Percentiles rank a stretch among this genome's conserved stretches.
Conservation (phyloP, 2,797 vertebrate genomes). For the Muscicapa comitata region DNA sequence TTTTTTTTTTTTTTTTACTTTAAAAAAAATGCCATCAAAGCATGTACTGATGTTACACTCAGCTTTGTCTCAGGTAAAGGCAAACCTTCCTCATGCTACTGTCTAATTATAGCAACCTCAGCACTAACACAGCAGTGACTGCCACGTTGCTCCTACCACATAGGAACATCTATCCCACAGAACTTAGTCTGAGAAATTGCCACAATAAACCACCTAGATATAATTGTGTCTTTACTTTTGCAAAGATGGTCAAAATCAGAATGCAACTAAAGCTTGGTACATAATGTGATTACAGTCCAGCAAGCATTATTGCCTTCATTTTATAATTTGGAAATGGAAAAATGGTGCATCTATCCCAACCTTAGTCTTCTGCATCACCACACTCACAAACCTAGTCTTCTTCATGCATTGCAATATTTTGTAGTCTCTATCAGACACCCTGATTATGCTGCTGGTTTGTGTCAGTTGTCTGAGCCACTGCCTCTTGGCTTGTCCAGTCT, state of each 20-base stretch:
- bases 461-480: neutral
- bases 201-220: neutral
- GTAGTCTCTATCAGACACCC: neutral
- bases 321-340: neutral
- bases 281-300: neutral
- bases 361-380: neutral
- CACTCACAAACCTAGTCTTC: neutral
- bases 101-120: neutral
- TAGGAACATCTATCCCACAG: neutral
- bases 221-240: neutral
- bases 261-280: neutral
- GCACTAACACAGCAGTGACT: neutral
- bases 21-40: neutral
- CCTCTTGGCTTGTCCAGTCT: neutral
- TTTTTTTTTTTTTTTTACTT: too few relatives aligned
- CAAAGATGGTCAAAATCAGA: neutral
- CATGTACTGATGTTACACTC: neutral
- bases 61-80: neutral
- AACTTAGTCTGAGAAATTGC: neutral
- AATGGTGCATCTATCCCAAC: neutral
- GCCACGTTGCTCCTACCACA: accelerated
- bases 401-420: neutral
- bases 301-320: neutral
- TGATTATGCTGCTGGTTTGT: neutral
- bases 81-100: neutral